Evolutionary conservation across 2,888 invertebrate genomes (phyloP).

Genomic region (Drosophila ustulata): DNA sequence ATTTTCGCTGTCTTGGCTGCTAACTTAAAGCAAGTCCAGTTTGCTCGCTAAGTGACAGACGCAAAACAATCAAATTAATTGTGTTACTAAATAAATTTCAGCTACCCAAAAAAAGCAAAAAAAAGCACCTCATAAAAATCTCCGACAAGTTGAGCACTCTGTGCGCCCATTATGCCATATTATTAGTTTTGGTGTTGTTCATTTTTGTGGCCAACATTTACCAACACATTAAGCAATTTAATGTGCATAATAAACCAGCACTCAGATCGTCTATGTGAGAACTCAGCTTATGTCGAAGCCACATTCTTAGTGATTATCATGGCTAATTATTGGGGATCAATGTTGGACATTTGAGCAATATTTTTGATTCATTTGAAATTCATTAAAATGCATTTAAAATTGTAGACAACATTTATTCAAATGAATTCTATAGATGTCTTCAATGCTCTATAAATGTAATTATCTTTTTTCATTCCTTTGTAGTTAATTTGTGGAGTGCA

Average conservation of each 20-base stretch:
- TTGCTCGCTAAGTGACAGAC: conserved; percentile 17
- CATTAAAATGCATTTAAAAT: too few species aligned
- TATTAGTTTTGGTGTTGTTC: conserved; percentile 5
- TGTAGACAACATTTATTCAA: too few species aligned
- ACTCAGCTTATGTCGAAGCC: background rate
- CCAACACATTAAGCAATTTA: conserved; percentile 5
- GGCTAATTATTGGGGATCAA: too few species aligned
- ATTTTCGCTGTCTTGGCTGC: too few species aligned
- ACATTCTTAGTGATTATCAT: too few species aligned
- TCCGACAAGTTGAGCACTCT: conserved; percentile 6
- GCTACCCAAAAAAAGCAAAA: background rate
- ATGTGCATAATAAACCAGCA: background rate
- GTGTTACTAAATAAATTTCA: conserved; percentile 19
- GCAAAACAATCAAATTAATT: conserved; percentile 31
- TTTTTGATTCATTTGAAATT: too few species aligned
- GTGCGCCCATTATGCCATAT: background rate
- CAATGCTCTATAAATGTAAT: too few species aligned
- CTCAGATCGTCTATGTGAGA: background rate
- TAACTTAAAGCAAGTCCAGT: conserved; percentile 6
- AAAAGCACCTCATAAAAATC: conserved; percentile 13
- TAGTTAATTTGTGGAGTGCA: too few species aligned
- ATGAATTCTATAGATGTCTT: too few species aligned
- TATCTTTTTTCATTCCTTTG: too few species aligned
- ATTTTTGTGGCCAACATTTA: conserved; percentile 2
- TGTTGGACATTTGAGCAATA: too few species aligned